Percentiles rank a stretch among this genome's conserved stretches.
Evolutionary conservation across 2,888 invertebrate genomes (phyloP).

Genomic region (Spilosoma lubricipeda): DNA sequence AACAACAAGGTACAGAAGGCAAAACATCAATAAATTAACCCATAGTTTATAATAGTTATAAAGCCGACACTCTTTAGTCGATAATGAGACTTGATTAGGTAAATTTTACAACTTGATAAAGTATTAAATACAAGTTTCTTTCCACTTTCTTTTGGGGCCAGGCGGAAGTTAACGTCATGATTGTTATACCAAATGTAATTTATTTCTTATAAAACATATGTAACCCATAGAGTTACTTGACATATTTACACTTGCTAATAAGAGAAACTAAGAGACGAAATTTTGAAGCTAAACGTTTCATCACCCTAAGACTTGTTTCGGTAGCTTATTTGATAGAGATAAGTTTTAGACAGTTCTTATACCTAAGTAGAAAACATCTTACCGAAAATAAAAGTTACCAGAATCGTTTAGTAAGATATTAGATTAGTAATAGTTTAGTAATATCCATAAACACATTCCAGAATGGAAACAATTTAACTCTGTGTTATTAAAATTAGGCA

Average conservation of each 20-base stretch:
- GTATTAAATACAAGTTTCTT: constrained; percentile 28
- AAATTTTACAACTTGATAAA: constrained; percentile 55
- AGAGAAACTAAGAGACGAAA: background rate
- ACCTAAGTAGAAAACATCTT: background rate
- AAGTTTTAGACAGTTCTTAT: too few relatives aligned
- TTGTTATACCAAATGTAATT: background rate
- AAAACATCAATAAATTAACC: constrained; percentile 74
- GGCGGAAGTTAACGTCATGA: background rate
- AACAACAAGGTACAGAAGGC: constrained; percentile 61
- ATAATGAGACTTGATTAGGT: constrained; percentile 69
- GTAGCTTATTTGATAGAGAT: background rate
- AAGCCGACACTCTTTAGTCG: constrained; percentile 72
- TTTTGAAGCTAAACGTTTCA: background rate
- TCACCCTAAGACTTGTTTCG: background rate
- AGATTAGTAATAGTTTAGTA: background rate
- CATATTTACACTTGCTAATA: background rate
- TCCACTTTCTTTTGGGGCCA: constrained; percentile 14
- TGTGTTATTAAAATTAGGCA: background rate
- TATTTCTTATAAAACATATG: background rate
- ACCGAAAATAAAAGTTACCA: background rate
- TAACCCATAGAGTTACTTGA: background rate
- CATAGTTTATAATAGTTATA: constrained; percentile 72
- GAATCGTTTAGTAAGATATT: background rate
- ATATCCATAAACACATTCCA: too few relatives aligned
- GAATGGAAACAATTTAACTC: background rate